Evolutionary conservation across 2,888 invertebrate species (phyloP), one percentile per base, ranked within the genome.

Genomic region (Esperia sulphurella): DNA sequence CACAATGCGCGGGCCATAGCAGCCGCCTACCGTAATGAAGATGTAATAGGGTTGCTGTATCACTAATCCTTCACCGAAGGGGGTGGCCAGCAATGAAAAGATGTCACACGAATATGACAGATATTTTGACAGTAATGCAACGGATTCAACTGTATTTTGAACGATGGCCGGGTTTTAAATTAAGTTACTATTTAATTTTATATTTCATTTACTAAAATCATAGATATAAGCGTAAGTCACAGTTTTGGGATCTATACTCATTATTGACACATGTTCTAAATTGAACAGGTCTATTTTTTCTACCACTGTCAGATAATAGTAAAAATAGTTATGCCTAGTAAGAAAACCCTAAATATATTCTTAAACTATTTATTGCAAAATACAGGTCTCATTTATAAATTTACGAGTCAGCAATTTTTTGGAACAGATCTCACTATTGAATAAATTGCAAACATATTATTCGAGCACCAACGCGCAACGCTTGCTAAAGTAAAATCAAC

Each of bases 61-160:
- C 71, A 59, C 71, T 88, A 88, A 88, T 88, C 88, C 86, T 81
- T 76, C 79, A 58, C 74, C 65, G 72, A 82, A 85, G 83, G 85
- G 86, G 87, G 87, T 83, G 84, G 72, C 75, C 68, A 56, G 65
- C 56, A 50, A 65, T 88, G 79, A 87, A 87, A 86, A 71, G 86
- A 86, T 86, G 87, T 89, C 88, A 87, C 74, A 67, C 68, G 69
- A 83, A 85, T 81, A 86, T 89, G 89, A 89, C 87, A 88, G 87
- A 76, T 89, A 88, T 88, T 87, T 85, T 89, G 88, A 89, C 89
- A 89, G 74, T 85, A 87, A 86, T 85, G 85, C 88, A 87, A 85
- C 83, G 82, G 74, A 77, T 72, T 78, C 72, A 45, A 59, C 59
- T 63, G 71, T 68, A 59, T 65, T 50, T 57, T 54, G 38, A 47